phyloP scores from a whole-genome alignment of 2,888 invertebrate species.

The Spisula subtruncata region DNA sequence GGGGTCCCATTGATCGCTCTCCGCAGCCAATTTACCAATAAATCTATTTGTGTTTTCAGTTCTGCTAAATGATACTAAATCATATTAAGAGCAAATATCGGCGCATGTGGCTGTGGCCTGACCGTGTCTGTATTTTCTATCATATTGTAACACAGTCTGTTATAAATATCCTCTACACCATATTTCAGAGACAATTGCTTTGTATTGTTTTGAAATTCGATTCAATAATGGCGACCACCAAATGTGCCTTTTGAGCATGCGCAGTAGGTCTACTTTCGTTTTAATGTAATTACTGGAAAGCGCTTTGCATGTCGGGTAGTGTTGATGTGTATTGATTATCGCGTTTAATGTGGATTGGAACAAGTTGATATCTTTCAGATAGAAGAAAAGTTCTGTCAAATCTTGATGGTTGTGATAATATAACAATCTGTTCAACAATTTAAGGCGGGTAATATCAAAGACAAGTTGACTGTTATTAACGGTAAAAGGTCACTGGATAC shows the following conservation, averaged over 20 bases:
- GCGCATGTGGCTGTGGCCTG: slow-evolving; percentile 48
- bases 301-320: slow-evolving; percentile 49
- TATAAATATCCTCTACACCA: slow-evolving; percentile 55
- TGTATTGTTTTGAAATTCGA: slow-evolving; percentile 61
- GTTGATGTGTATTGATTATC: slow-evolving; percentile 61
- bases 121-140: slow-evolving; percentile 51
- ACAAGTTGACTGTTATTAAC: slow-evolving; percentile 35
- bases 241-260: slow-evolving; percentile 79
- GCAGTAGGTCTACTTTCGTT: slow-evolving; percentile 72
- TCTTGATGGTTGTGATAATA: slow-evolving; percentile 64
- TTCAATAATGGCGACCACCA: slow-evolving; percentile 70
- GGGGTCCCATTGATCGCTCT: slow-evolving; percentile 27
- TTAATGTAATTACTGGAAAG: slow-evolving; percentile 52
- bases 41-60: slow-evolving; percentile 30
- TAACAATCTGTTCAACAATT: slow-evolving; percentile 70
- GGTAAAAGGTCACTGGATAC: slow-evolving; percentile 40
- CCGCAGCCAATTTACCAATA: slow-evolving; percentile 32
- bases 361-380: slow-evolving; percentile 59
- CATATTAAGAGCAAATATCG: slow-evolving; percentile 44
- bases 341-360: slow-evolving; percentile 59
- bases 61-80: slow-evolving; percentile 51
- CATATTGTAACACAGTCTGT: background rate
- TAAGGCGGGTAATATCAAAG: slow-evolving; percentile 49
- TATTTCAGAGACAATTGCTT: slow-evolving; percentile 41
- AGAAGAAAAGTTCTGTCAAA: slow-evolving; percentile 69